Conservation (phyloP, 1,140 invertebrate species). For the Diabrotica undecimpunctata region DNA sequence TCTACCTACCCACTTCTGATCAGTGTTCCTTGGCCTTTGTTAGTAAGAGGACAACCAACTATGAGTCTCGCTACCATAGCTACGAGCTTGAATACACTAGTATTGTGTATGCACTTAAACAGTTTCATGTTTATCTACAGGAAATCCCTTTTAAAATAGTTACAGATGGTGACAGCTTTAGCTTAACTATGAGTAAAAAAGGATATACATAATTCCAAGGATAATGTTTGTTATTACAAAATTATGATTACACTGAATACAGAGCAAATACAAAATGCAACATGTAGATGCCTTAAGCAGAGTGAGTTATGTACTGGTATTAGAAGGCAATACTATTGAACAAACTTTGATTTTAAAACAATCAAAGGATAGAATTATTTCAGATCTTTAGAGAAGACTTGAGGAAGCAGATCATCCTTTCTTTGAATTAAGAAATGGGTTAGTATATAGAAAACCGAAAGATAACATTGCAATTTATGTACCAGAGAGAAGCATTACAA, state of each 20-base stretch:
- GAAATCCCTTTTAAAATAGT: slow-evolving; percentile 44
- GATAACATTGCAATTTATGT: slow-evolving; percentile 12
- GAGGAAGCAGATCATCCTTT: slow-evolving; percentile 25
- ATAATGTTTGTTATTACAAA: slow-evolving; percentile 29
- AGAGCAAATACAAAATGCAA: too few species aligned
- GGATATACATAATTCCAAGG: slow-evolving; percentile 29
- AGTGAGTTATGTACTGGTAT: too few species aligned
- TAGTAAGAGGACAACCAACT: slow-evolving; percentile 38
- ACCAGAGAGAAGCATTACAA: too few species aligned
- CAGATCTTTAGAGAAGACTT: slow-evolving; percentile 37
- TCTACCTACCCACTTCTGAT: too few species aligned
- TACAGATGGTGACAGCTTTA: slow-evolving; percentile 37
- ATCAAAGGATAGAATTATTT: slow-evolving; percentile 28
- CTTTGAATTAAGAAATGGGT: too few species aligned
- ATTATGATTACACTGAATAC: too few species aligned
- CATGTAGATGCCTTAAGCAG: too few species aligned
- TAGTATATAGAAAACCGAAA: slow-evolving; percentile 11
- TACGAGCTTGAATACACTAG: slow-evolving; percentile 49
- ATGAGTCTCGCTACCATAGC: slow-evolving; percentile 45
- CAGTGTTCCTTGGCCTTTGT: slow-evolving; percentile 48
- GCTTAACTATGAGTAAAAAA: slow-evolving; percentile 31
- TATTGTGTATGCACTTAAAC: slow-evolving; percentile 47
- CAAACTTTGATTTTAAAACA: slow-evolving; percentile 35
- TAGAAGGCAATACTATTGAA: too few species aligned
- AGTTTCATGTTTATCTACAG: not conserved